Evolutionary conservation across 1,140 invertebrate species (phyloP), one percentile per base, ranked within the genome.

Genomic region (Bactericera cockerelli): DNA sequence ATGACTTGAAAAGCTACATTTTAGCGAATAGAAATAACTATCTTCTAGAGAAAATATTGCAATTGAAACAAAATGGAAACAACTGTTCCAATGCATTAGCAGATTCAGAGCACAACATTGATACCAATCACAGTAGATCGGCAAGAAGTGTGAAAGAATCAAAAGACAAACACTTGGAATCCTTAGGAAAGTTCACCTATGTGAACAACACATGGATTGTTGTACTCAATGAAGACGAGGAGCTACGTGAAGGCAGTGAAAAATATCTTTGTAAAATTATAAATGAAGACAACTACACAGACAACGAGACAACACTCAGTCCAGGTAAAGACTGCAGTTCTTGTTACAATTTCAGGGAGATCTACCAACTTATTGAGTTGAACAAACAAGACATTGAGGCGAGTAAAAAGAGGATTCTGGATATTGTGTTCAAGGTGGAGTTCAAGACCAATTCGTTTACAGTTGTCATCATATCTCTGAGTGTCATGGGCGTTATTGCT

Each of bases 401-500:
- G 42, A 49, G 22, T 49, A 49, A 49, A 16, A 49, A 49, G 42
- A 16, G 42, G 19, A 8, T 49, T 16, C 4, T 49, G 8, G 42
- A 49, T 49, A 19, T 49, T 16, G 22, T 49, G n/a, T 49, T 19
- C 19, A 49, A 49, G 19, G 22, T n/a, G 8, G 42, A 49, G 22
- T n/a, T 49, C 42, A 22, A 49, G n/a, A 49, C n/a, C 19, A 16
- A 49, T 49, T 49, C 42, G 19, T 49, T 49, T n/a, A 49, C 3
- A 10, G 42, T 49, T 4, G n/a, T 16, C 19, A 49, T 49, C 22
- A 49, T 22, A 49, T 49, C 42, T 10, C 22, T 49, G 4, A 49
- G 42, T 49, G 66, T 68, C 3, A 71, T 73, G 6, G 77, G 76
- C 1, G 70, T 71, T 2, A 58, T 76, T 2, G 66, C 73, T 1